Conservation (phyloP, 2,113 vertebrate species). For the Pseudorectes ferrugineus region DNA sequence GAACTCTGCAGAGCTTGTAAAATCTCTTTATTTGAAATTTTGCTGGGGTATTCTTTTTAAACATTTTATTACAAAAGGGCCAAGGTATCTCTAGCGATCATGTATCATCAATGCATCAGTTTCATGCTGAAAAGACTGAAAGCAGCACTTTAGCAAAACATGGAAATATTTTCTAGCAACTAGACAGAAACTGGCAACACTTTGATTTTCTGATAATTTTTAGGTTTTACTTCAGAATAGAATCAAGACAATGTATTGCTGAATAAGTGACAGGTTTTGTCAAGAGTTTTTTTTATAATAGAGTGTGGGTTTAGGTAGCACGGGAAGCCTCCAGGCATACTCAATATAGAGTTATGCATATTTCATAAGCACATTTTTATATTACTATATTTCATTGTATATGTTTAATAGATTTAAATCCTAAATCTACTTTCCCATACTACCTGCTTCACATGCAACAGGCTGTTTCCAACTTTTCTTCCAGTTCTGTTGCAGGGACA, state of each 20-base stretch:
- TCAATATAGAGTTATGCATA: not conserved
- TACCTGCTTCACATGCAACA: not conserved
- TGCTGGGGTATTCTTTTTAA: not conserved
- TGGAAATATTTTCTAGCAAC: constrained; percentile 23
- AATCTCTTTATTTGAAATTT: not conserved
- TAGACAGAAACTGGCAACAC: not conserved
- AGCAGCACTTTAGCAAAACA: not conserved
- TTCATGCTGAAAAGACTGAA: constrained; percentile 10
- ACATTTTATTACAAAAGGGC: not conserved
- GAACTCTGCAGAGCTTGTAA: not conserved
- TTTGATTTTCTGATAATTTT: not conserved
- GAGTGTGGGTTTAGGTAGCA: not conserved
- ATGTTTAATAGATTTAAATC: not conserved
- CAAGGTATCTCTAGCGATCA: not conserved
- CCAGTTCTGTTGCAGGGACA: not conserved
- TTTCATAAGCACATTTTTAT: not conserved
- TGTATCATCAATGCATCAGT: not conserved
- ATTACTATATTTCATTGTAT: not conserved
- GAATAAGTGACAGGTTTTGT: not conserved
- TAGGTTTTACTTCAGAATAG: not conserved
- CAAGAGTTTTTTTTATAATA: not conserved
- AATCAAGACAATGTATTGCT: not conserved
- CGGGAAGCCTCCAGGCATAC: not conserved
- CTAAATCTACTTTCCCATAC: not conserved
- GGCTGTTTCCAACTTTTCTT: not conserved